Base-by-base conservation (phyloP, 2,797 vertebrate species). In the Semotilus atromaculatus region DNA sequence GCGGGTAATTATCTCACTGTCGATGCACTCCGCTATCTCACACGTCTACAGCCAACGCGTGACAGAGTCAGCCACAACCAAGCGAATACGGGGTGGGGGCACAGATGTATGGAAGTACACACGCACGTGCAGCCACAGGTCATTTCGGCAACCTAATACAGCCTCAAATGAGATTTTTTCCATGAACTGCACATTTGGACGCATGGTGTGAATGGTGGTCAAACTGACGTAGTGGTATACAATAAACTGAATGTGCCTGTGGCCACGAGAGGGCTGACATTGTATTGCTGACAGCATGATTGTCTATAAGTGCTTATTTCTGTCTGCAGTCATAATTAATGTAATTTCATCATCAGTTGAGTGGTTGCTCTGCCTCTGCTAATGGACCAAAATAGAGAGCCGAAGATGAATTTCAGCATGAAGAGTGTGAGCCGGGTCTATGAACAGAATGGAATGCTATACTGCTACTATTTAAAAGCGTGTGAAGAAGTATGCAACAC, bases 1-100 rank as follows among this genome's bases (percentile, higher is more conserved):
- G 78, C 81, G 53, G 79, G 83, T 87, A 87, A 87, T 89, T 88
- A 88, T 89, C 87, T 87, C 78, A 66, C 75, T 84, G 85, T 85
- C 51, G 72, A 83, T 71, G 74, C 29, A 5, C 76, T 62, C 43
- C 26, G 36, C 48, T 78, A 74, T 86, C 81, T 74, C 68, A 55
- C 84, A 58, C 81, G 78, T 64, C 81, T 75, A 26, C 82, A 89
- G 73, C 51, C 34, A 29, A 79, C 34, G 51, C 55, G 68, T 89
- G 85, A 86, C 55, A 40, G 53, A 68, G 77, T 76, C 82, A 43
- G 80, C 71, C 40, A 67, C 86, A 48, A 68, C 68, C 13, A 79
- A 72, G 67, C 38, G 0, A 26, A 7, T 16, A 18, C 7, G 2
- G 34, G 14, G 36, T 67, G n/a, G 53, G 43, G 55, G 43, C 3